Conservation (phyloP, 2,113 vertebrate species). For the Cygnus atratus region DNA sequence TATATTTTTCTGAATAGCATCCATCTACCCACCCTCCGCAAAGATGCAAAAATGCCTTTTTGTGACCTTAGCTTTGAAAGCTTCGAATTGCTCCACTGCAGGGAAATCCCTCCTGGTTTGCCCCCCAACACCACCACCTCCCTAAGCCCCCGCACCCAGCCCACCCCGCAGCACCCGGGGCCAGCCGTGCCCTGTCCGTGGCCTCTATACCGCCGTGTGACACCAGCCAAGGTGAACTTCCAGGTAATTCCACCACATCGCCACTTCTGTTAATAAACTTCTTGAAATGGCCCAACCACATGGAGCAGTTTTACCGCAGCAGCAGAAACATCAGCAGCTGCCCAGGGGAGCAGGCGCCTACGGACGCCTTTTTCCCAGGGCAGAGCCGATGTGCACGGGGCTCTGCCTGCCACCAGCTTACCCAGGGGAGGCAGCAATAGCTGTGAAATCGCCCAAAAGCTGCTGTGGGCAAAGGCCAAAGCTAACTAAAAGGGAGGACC, state of each 20-base stretch:
- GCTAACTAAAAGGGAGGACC: accelerated
- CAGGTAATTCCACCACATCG: conserved; percentile 33
- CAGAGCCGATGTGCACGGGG: background rate
- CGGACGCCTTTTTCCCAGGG: background rate
- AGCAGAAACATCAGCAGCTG: background rate
- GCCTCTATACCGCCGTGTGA: accelerated
- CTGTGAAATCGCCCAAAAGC: background rate
- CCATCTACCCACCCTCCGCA: background rate
- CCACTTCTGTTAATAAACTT: conserved; percentile 75
- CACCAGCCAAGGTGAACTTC: background rate
- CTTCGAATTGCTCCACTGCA: accelerated
- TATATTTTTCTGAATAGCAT: background rate
- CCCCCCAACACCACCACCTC: accelerated
- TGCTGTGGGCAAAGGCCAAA: background rate
- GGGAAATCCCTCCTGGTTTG: accelerated
- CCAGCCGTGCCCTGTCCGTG: accelerated
- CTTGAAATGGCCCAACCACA: conserved; percentile 44
- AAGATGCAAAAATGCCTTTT: background rate
- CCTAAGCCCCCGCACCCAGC: background rate
- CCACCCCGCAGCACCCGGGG: accelerated
- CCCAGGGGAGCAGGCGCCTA: accelerated
- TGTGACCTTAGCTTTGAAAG: background rate
- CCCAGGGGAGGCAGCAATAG: background rate
- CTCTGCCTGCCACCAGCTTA: background rate
- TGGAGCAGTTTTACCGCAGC: background rate